Conservation (phyloP, 2,797 vertebrate genomes). For the Pantherophis vulpinus region DNA sequence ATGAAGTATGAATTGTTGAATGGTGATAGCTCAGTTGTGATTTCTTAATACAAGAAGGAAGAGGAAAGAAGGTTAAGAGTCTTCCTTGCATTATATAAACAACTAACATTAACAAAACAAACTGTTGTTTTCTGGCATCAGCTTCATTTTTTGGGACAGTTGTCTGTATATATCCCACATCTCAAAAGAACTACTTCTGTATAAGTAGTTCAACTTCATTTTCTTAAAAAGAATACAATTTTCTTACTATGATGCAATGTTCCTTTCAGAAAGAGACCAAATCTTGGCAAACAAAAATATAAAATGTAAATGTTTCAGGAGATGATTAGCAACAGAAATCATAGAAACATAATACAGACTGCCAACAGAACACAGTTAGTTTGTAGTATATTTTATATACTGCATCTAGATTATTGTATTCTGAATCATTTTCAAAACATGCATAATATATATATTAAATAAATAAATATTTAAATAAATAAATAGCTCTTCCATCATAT, state of each 20-base stretch:
- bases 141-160: too few relatives aligned
- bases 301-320: slow-evolving; percentile 15
- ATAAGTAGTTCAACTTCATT: too few relatives aligned
- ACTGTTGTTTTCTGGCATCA: too few relatives aligned
- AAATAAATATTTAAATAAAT: too few relatives aligned
- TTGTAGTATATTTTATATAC: not conserved
- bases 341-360: not conserved
- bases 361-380: not conserved
- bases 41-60: not conserved
- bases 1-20: not conserved
- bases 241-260: slow-evolving; percentile 6
- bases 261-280: not conserved
- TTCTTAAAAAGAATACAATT: not conserved
- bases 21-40: not conserved
- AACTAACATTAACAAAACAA: too few relatives aligned
- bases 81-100: too few relatives aligned
- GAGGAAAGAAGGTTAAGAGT: not conserved
- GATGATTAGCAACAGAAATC: slow-evolving; percentile 8
- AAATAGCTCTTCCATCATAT: too few relatives aligned
- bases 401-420: too few relatives aligned
- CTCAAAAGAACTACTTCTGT: too few relatives aligned
- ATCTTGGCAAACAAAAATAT: slow-evolving; percentile 4
- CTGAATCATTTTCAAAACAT: too few relatives aligned
- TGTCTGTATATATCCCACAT: too few relatives aligned
- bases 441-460: too few relatives aligned